phyloP scores from a whole-genome alignment of 2,888 invertebrate species.

The Chalcis sispes region DNA sequence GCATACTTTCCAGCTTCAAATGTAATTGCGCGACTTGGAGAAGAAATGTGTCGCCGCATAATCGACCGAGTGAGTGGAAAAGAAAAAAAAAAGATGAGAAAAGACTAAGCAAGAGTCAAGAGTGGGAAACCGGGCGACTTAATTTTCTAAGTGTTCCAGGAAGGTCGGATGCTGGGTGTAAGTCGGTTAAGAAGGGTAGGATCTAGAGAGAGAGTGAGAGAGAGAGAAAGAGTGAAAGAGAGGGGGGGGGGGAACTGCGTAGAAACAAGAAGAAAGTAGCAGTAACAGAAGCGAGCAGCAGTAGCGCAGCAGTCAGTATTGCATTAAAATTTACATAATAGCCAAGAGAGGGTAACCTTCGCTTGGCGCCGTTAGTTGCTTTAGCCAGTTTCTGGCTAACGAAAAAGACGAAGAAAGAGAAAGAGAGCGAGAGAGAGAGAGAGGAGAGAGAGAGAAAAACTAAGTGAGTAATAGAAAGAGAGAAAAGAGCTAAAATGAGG shows the following conservation, averaged over 20 bases:
- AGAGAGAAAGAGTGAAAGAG: no score
- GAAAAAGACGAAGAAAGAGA: background rate
- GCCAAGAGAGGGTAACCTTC: slow-evolving; percentile 62
- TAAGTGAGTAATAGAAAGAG: no score
- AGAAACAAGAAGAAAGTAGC: slow-evolving; percentile 3
- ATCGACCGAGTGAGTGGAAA: background rate
- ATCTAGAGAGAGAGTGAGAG: slow-evolving; percentile 59
- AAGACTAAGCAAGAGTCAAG: slow-evolving; percentile 32
- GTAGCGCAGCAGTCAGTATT: slow-evolving; percentile 62
- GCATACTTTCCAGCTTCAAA: slow-evolving; percentile 3
- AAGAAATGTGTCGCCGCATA: background rate
- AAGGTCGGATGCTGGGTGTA: slow-evolving; percentile 59
- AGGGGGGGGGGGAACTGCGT: slow-evolving; percentile 62
- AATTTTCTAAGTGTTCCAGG: slow-evolving; percentile 67
- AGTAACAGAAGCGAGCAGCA: background rate
- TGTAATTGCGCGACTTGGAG: slow-evolving; percentile 29
- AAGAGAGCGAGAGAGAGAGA: background rate
- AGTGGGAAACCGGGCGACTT: slow-evolving; percentile 52
- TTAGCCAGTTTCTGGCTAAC: slow-evolving; percentile 25
- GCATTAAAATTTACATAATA: slow-evolving; percentile 71
- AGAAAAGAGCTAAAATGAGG: slow-evolving; percentile 5
- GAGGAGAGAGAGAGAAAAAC: no score
- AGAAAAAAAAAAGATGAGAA: background rate
- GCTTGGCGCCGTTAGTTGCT: slow-evolving; percentile 23
- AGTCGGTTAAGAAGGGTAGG: slow-evolving; percentile 34